Evolutionary conservation across 2,888 invertebrate species (phyloP), one percentile per base, ranked within the genome.

Genomic region (Globia sparganii): DNA sequence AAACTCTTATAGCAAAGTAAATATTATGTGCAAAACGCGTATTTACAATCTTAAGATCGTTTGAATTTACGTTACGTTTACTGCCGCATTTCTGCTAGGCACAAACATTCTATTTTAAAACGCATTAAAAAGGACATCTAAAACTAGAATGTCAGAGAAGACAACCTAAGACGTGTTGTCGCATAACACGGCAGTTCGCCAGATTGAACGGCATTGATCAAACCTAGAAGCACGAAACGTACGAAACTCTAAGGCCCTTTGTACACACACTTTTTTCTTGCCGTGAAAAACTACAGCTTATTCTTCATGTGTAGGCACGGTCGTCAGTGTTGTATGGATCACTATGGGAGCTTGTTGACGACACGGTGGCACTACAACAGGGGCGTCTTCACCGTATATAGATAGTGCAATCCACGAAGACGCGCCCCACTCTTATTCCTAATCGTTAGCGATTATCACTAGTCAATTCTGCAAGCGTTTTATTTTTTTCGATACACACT

Each of bases 141-240:
- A 43, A 62, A 43, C 28, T 65, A 69, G 31, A 67, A 70, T 25
- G 34, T 69, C 40, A 25, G 9, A 75, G 58, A 34, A 62, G 46
- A 61, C 64, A 59, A 49, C 59, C 62, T 46, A 69, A 43, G 68
- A 69, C 56, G 40, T 34, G 73, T 40, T 77, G 61, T 67, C 73
- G 61, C 81, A 78, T 81, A 67, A 49, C 18, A 40, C 37, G 53
- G 37, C 72, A 69, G 65, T 72, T 67, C 40, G 78, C 78, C 37
- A 72, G 69, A 82, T 75, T 82, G 37, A 78, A 79, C 56, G 34
- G 49, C 61, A 67, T 81, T 68, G 62, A 69, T 75, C 65, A 79
- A 70, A 75, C 72, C 58, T 8, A 72, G 56, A 64, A 28, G 21
- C 40, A 72, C 61, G 25, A 49, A 78, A 58, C 21, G 62, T 78